Base-by-base conservation (phyloP, 2,797 vertebrate genomes). In the Sebastes flavidus region DNA sequence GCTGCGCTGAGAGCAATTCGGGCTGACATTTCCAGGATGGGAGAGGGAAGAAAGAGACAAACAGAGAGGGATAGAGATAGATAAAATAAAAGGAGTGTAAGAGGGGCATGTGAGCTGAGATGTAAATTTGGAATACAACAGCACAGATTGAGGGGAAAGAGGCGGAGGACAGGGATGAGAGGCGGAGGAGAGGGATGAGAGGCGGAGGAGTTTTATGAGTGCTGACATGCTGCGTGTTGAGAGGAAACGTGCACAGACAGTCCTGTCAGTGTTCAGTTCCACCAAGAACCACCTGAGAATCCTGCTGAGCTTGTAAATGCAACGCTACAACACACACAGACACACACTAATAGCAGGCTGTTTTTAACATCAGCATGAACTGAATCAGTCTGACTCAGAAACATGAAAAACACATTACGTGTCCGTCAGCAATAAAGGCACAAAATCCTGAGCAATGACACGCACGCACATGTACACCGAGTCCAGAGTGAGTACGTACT, bases 211-310 rank as follows among this genome's bases (percentile, higher is more conserved):
- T 16, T 74, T 52, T 59, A 76, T 49, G 71, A 85, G 86, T 20
- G 84, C 72, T 60, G 80, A 90, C 82, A 66, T 60, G 85, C 73
- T 77, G 81, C n/a, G 61, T 65, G 79, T 58, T 55, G 59, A 81
- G 69, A 80, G 84, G 82, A 87, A 77, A 80, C 65, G 11, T 82
- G 72, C 71, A 70, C 68, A 82, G 75, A 77, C 85, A 65, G 56
- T 76, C 42, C 77, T 70, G 82, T 76, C 68, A 49, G 79, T 25
- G 73, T 54, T 85, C 75, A 24, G 66, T 52, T 82, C 46, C 82
- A 49, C 55, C 16, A 11, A 55, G 18, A 78, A 22, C 22, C 82
- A 86, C 88, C 89, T 83, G 87, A 77, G 71, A 88, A 18, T 62
- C 78, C 77, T 68, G 66, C 80, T 72, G 83, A 77, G 83, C 60